Percentiles rank a stretch among this genome's conserved stretches.
Evolutionary conservation across 2,888 invertebrate genomes (phyloP).

Genomic region (Alitta virens): DNA sequence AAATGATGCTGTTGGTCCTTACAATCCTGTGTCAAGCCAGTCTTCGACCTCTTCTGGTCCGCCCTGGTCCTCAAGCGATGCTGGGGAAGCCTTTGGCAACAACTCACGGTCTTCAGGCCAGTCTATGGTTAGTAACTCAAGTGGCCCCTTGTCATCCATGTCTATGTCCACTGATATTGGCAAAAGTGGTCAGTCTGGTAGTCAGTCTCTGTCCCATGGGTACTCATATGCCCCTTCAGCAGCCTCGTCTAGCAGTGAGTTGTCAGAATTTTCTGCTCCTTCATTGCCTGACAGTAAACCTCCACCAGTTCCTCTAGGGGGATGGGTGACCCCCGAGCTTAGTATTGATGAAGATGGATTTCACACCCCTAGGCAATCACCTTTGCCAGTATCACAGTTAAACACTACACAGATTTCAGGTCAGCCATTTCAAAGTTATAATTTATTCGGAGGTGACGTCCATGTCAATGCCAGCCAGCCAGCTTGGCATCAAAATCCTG

Average conservation of each 20-base stretch:
- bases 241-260: constrained; percentile 16
- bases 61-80: neutral
- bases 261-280: constrained; percentile 7
- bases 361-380: neutral
- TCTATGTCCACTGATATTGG: neutral
- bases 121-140: neutral
- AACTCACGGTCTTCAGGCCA: neutral
- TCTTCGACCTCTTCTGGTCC: neutral
- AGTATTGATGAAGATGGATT: neutral
- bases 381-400: neutral
- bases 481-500: too few relatives aligned
- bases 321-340: neutral
- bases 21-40: neutral
- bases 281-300: neutral
- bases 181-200: neutral
- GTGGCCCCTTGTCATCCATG: neutral
- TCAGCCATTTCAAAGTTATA: neutral
- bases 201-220: neutral
- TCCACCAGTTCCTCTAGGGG: neutral
- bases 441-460: too few relatives aligned
- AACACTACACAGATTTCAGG: neutral
- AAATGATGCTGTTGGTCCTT: neutral
- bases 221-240: neutral
- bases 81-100: too few relatives aligned
- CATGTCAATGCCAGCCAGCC: too few relatives aligned